Evolutionary conservation across 2,888 invertebrate genomes (phyloP), one percentile per base, ranked within the genome.

Genomic region (Morpho achilles): DNA sequence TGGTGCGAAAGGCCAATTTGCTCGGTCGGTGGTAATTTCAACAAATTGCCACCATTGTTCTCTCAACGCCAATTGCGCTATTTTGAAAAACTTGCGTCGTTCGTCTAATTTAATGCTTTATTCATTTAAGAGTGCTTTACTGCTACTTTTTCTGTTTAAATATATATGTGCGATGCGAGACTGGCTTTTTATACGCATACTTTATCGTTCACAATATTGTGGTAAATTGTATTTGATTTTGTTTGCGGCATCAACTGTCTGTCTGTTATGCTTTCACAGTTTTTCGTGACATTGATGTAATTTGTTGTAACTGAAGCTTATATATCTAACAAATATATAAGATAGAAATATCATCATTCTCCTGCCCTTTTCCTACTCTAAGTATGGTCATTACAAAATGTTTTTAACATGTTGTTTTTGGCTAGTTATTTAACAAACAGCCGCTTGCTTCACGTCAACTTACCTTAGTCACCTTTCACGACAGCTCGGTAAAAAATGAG

Each of bases 11-110:
- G 61, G 62, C 61, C 57, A 66, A 66, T 64, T 66, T 64, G 62
- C 61, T 52, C 61, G 57, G 62, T 57, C 59, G 60, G 67, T 67
- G 73, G 79, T 80, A 80, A 83, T 84, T 82, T 77, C 75, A 67
- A 75, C 76, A 81, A 85, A 85, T 86, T 84, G 82, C 78, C 68
- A 61, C 73, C 78, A 83, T 86, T 86, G 85, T 86, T 78, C 79
- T 58, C 54, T 48, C 53, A 53, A 52, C 59, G 60, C 47, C 64
- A 66, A 67, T 64, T 67, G 60, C 61, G 65, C 53, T 59, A 56
- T 61, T 60, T 62, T 60, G 62, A 63, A 67, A 65, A 68, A 69
- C 62, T 67, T 66, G 60, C 57, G 56, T 63, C 58, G 58, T 54
- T 58, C 46, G 46, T 61, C 58, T 58, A 61, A 61, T 61, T 66